phyloP scores from a whole-genome alignment of 2,888 invertebrate genomes.

The Aphrophora alni region DNA sequence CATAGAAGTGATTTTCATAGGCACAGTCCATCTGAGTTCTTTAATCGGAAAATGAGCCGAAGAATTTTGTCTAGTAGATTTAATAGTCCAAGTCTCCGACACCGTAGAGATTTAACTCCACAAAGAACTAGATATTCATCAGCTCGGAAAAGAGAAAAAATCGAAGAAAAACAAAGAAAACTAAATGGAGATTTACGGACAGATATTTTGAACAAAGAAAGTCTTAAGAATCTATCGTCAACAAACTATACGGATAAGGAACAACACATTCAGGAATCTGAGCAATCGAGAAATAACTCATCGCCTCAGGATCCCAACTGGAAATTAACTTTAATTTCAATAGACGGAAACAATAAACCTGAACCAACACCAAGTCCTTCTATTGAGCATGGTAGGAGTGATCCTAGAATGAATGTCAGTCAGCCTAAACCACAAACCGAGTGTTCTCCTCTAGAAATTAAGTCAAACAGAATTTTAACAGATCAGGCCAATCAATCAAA shows the following conservation, averaged over 20 bases:
- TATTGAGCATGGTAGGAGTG: not conserved
- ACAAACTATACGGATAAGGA: not conserved
- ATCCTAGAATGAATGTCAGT: not conserved
- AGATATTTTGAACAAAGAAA: not conserved
- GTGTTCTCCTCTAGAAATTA: not conserved
- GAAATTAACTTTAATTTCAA: not conserved
- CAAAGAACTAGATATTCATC: not conserved
- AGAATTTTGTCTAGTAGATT: not conserved
- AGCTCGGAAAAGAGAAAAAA: not conserved
- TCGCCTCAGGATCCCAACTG: not conserved
- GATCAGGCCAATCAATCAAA: not conserved
- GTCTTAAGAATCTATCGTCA: not conserved
- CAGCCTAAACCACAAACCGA: not conserved
- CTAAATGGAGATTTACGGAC: not conserved
- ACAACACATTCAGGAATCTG: too few relatives aligned
- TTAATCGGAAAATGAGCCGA: not conserved
- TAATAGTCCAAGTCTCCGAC: not conserved
- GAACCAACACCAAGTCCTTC: not conserved
- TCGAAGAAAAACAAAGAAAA: not conserved
- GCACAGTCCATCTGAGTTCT: not conserved
- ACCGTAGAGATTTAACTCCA: not conserved
- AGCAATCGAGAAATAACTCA: too few relatives aligned
- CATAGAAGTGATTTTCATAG: not conserved
- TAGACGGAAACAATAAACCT: not conserved
- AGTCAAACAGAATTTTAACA: not conserved